These are phyloP conservation scores for Camponotus fellah DNA, from an alignment of 2,888 invertebrate genomes.

Conservation along the genomic window DNA sequence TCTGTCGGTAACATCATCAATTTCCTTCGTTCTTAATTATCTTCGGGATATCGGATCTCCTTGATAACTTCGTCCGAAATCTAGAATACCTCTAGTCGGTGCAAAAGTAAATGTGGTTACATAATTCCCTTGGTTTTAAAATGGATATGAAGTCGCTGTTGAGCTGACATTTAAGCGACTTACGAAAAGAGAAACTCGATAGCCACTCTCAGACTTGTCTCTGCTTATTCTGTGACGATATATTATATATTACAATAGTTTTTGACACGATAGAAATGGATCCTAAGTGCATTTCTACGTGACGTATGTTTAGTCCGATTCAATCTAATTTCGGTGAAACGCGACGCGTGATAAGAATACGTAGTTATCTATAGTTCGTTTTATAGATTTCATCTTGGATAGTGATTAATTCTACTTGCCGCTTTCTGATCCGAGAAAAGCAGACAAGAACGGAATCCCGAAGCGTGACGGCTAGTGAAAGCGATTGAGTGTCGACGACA, in stretches of 20 bases:
- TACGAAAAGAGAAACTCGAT: too few species aligned
- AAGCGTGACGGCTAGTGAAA: constrained; percentile 32
- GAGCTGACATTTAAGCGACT: too few species aligned
- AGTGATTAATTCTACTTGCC: constrained; percentile 10
- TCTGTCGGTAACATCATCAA: too few species aligned
- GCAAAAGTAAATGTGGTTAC: too few species aligned
- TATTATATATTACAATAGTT: background rate
- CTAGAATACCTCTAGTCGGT: too few species aligned
- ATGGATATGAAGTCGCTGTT: too few species aligned
- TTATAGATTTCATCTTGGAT: constrained; percentile 37
- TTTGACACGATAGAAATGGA: constrained; percentile 8
- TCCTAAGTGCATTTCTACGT: constrained; percentile 7
- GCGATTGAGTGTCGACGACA: constrained; percentile 10
- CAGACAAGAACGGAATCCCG: background rate
- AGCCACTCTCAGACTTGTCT: too few species aligned
- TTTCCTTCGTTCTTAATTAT: too few species aligned
- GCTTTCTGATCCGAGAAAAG: background rate
- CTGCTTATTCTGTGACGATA: too few species aligned
- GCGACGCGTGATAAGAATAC: constrained; percentile 8
- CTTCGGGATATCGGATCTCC: too few species aligned
- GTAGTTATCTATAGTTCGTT: background rate
- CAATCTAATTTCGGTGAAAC: constrained; percentile 56
- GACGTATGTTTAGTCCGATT: constrained; percentile 25
- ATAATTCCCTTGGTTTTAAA: too few species aligned
- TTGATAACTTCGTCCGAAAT: too few species aligned